Evolutionary conservation across 2,797 vertebrate genomes (phyloP).

Genomic region (Peromyscus aztecus): DNA sequence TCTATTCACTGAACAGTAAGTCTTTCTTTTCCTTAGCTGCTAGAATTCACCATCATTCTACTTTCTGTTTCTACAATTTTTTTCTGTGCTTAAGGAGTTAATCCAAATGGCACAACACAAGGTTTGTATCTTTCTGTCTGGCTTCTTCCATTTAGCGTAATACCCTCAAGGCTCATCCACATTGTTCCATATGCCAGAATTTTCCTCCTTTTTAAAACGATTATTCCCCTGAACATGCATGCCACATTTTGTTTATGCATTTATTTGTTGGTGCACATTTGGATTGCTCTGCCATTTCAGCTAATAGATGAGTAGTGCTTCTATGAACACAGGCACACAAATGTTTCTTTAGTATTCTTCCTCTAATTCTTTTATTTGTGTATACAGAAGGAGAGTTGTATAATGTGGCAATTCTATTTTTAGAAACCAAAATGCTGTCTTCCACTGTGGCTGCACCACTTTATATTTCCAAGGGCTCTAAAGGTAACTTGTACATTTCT

Average conservation of each 20-base stretch:
- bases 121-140: neutral
- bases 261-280: neutral
- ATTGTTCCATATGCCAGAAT: neutral
- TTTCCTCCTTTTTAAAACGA: neutral
- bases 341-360: neutral
- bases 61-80: neutral
- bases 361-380: neutral
- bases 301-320: neutral
- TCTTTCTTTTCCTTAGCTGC: no score
- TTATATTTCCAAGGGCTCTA: neutral
- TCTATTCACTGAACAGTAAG: neutral
- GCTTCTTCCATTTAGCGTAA: neutral
- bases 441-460: neutral
- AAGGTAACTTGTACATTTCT: slow-evolving; percentile 14
- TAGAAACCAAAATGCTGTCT: neutral
- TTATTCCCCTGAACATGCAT: neutral
- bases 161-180: neutral
- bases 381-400: neutral
- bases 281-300: neutral
- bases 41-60: neutral
- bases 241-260: neutral
- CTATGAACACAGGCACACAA: neutral
- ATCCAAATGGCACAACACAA: neutral
- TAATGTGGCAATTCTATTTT: neutral
- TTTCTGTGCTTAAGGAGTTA: neutral